Base-by-base conservation (phyloP, 1,140 invertebrate genomes). In the Neotoxoptera formosana region DNA sequence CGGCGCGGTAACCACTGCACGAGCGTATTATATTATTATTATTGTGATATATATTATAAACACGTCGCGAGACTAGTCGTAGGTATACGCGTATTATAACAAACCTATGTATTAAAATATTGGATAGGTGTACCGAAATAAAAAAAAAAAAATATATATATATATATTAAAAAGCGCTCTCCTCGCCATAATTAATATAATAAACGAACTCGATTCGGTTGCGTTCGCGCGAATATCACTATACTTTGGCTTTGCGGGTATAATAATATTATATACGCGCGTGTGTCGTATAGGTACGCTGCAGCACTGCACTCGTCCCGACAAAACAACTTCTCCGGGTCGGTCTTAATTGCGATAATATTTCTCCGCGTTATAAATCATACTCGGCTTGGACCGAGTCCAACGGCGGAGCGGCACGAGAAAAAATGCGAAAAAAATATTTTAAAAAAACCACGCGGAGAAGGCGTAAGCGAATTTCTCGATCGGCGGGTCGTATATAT, bases 301-400 rank as follows among this genome's bases (percentile, higher is more conserved):
- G 34, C 76, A 23, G 34, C 76, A 83, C 34, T 83, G 34, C 48
- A 41, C 53, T 56, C 34, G 76, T 84, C 14, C 47, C 91, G 91
- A 84, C 91, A 92, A 92, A 92, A 84, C 91, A 84, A 92, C 91
- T 92, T 92, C 91, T 84, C 91, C 47, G 48, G 48, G 45, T 84
- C 76, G 76, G 91, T 92, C 91, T 84, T 84, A 84, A 92, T 92
- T 84, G 91, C 91, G 76, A 92, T 92, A 92, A 92, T 92, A 92
- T 92, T 92, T 92, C 90, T 92, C n/a, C 47, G 67, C 23, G 48
- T 84, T 17, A 41, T 92, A 92, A 92, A 92, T 92, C 76, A 84
- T 92, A 84, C n/a, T n/a, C 9, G 91, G 23, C 20, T 92, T 92
- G 91, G 91, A 92, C 48, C 1, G 21, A 21, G 76, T 92, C 91